Conservation (phyloP, 2,797 vertebrate species). For the Sardinella longiceps region DNA sequence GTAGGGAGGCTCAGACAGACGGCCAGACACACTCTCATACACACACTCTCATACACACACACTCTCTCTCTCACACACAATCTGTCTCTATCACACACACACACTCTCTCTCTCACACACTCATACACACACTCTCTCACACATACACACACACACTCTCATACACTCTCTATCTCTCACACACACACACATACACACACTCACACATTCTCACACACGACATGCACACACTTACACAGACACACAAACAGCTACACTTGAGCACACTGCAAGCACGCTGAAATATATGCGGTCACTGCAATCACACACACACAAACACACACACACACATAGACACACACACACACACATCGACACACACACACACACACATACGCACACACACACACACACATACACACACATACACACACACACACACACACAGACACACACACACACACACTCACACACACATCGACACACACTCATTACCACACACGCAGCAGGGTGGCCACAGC, state of each 20-base stretch:
- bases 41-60: neutral
- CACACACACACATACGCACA: neutral
- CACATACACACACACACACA: neutral
- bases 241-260: neutral
- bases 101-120: too few species aligned
- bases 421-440: neutral
- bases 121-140: neutral
- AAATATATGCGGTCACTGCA: neutral
- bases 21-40: neutral
- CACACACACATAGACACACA: too few species aligned
- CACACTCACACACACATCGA: neutral
- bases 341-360: too few species aligned
- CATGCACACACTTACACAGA: neutral
- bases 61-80: neutral
- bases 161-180: neutral
- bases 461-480: slow-evolving; percentile 16
- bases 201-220: too few species aligned
- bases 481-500: slow-evolving; percentile 56
- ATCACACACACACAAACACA: too few species aligned
- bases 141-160: neutral
- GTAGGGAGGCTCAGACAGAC: neutral
- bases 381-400: neutral
- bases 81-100: too few species aligned
- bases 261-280: neutral
- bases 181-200: too few species aligned